Base-by-base conservation (phyloP, 2,888 invertebrate genomes). In the Hyles lineata region DNA sequence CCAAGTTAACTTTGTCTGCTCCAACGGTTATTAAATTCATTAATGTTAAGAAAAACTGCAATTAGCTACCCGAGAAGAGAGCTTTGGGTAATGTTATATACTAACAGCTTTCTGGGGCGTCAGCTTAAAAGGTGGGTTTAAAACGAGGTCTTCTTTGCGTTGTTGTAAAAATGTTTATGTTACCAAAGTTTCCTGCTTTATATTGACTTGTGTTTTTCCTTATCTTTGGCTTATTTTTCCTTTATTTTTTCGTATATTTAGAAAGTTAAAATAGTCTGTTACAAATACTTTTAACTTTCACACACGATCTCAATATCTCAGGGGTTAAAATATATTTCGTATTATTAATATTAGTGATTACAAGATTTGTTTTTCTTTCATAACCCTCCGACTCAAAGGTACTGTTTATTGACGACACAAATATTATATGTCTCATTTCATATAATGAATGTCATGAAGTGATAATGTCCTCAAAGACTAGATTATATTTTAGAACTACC, bases 21-120 rank as follows among this genome's bases (percentile, higher is more conserved):
- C 75, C 69, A 80, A 80, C 75, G 80, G 82, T 85, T 85, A 85
- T 87, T 85, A 84, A 85, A 83, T 86, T 83, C 77, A 85, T 86
- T 84, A 83, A 71, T 60, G 71, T 63, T 76, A 79, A 85, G 80
- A 84, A 84, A 86, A 86, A 85, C 80, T 82, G 81, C 82, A 85
- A 86, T 86, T 86, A 85, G 83, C 81, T 78, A 74, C 77, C 71
- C 77, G 76, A 75, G 73, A 71, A 75, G 74, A 76, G 77, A 80
- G 81, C 79, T 77, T 77, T 79, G 72, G 73, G 75, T 80, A 82
- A 81, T 79, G 80, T 82, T 80, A 76, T 81, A 78, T 75, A 73
- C 76, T 80, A 82, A 81, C 77, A 80, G 76, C 74, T 79, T 81
- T 74, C 69, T 71, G 73, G 69, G 73, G 76, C 77, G 76, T 72